Evolutionary conservation across 2,113 vertebrate genomes (phyloP).

Genomic region (Tragelaphus strepsiceros): DNA sequence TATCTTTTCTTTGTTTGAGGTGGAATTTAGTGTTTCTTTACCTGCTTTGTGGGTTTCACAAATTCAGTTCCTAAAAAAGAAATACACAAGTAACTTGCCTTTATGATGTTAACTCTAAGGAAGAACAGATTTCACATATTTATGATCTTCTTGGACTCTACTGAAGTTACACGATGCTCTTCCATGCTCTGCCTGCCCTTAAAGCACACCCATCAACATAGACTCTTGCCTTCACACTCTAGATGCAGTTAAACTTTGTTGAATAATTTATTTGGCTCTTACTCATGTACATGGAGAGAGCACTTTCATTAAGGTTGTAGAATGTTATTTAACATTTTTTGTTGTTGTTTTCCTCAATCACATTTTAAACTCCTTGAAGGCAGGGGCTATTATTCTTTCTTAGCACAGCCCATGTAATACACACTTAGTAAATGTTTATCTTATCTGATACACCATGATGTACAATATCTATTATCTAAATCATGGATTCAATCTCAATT

Average conservation of each 20-base stretch:
- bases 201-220: neutral
- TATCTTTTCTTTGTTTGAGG: conserved; percentile 73
- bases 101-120: neutral
- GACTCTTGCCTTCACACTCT: neutral
- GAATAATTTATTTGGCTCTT: neutral
- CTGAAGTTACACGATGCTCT: accelerated
- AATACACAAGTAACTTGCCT: conserved; percentile 54
- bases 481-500: neutral
- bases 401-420: neutral
- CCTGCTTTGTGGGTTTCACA: conserved; percentile 73
- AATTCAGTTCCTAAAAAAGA: neutral
- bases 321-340: neutral
- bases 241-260: neutral
- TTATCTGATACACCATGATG: neutral
- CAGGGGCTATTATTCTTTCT: neutral
- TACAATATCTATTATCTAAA: neutral
- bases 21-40: conserved; percentile 76
- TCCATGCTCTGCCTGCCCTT: accelerated
- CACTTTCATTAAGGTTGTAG: neutral
- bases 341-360: neutral
- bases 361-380: neutral
- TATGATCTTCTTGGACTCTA: neutral
- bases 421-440: neutral
- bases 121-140: neutral
- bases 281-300: neutral